These are phyloP conservation scores for Pentalonia nigronervosa DNA, from an alignment of 1,140 invertebrate species.

Conservation along the genomic window DNA sequence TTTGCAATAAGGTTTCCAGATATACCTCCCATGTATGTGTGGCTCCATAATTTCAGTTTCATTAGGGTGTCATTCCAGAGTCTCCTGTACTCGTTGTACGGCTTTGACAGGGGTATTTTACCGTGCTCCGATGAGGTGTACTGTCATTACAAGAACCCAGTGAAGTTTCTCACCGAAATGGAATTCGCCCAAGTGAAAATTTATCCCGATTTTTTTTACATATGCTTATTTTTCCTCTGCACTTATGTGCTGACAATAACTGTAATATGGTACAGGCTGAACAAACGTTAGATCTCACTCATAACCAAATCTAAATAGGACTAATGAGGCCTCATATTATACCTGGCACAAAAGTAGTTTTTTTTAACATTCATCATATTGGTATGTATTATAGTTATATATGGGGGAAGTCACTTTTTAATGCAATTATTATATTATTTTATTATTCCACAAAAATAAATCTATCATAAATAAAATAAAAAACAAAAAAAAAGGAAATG, in stretches of 20 bases:
- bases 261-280: slow-evolving; percentile 80
- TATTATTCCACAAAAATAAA: not conserved
- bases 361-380: not conserved
- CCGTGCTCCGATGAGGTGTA: slow-evolving; percentile 72
- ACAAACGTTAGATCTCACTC: slow-evolving; percentile 70
- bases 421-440: not conserved
- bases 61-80: slow-evolving; percentile 90
- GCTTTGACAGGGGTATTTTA: slow-evolving; percentile 75
- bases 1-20: slow-evolving; percentile 89
- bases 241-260: slow-evolving; percentile 82
- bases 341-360: not conserved
- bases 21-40: slow-evolving; percentile 81
- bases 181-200: slow-evolving; percentile 76
- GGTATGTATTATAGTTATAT: not conserved
- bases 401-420: not conserved
- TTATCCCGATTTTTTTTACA: slow-evolving; percentile 59
- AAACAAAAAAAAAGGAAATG: not conserved
- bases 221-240: slow-evolving; percentile 69
- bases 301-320: not conserved
- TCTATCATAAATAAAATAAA: not conserved
- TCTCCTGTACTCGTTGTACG: slow-evolving; percentile 79
- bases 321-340: not conserved
- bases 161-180: slow-evolving; percentile 82
- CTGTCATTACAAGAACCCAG: slow-evolving; percentile 80
- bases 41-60: slow-evolving; percentile 90